These are phyloP conservation scores for Phylloscopus collybita DNA, from an alignment of 2,797 vertebrate species.

Conservation along the genomic window DNA sequence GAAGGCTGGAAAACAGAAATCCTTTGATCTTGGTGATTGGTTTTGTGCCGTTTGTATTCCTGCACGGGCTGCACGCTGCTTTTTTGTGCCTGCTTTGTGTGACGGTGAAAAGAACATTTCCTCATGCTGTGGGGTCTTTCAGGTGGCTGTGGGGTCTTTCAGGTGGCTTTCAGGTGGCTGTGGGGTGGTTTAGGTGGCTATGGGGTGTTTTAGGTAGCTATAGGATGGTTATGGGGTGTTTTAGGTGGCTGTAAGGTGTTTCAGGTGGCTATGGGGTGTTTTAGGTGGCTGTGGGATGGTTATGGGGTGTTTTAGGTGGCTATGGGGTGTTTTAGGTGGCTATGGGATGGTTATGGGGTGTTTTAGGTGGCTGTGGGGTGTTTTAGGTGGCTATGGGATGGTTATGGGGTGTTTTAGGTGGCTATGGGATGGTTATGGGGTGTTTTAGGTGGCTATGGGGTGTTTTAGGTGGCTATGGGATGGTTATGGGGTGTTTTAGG, in stretches of 20 bases:
- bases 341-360: neutral
- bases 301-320: no score
- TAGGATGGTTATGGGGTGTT: neutral
- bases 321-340: neutral
- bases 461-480: no score
- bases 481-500: no score
- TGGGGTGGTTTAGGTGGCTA: neutral
- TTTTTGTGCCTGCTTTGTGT: neutral
- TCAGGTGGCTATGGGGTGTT: neutral
- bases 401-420: fast-evolving
- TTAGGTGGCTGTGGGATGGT: no score
- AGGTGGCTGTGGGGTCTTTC: neutral
- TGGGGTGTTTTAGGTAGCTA: neutral
- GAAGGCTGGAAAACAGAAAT: fast-evolving
- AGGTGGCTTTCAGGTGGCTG: no score
- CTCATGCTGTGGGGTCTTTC: neutral
- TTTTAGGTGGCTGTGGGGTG: neutral
- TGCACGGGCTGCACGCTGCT: neutral
- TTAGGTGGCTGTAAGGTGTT: neutral
- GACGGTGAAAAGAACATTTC: neutral
- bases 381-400: neutral
- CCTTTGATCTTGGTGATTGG: neutral
- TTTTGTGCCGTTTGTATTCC: neutral
- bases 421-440: no score
- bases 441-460: no score